Evolutionary conservation across 2,888 invertebrate species (phyloP), one percentile per base, ranked within the genome.

Genomic region (Trachelus stipa): DNA sequence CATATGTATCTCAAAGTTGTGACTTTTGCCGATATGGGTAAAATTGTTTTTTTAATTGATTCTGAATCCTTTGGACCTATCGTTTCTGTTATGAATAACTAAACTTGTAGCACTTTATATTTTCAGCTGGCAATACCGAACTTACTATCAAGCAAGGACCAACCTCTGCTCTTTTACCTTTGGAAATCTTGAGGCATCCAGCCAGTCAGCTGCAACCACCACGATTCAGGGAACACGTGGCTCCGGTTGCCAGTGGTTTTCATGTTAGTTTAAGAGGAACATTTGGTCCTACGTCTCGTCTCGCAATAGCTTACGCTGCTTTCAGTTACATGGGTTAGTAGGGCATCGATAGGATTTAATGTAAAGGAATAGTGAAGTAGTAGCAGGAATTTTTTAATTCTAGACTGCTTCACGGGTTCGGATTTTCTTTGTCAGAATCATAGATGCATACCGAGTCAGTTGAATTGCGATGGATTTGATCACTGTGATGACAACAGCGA

Each of bases 401-500:
- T 84, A 95, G 95, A 94, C 90, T 95, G 95, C 87, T 94, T 94
- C 86, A 92, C 94, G 73, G 94, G 94, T 30, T 93, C 94, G 35
- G 95, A 96, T 86, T 95, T 95, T 86, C 92, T 95, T 31, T 96
- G 96, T 83, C 93, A 94, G 78, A 96, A 96, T 88, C 94, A 94
- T 84, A 93, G 95, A 79, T 96, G 96, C 88, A 94, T 96, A 84
- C 93, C 95, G 1, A 93, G 92, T 74, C 93, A 94, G 34, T 90
- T 96, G 68, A 94, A 94, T 77, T 96, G 96, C 88, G 96, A 96
- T 89, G 95, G 95, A 11, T 95, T 95, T 83, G 95, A 96, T 91
- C 95, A 96, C 84, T 96, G 96, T 84, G 96, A 96, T 0, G 96
- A 96, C 88, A 93, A 93, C 81, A 95, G 94, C 83, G 96, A 96